These are phyloP conservation scores for Myoxocephalus aenaeus DNA, from an alignment of 2,797 vertebrate species.

Conservation along the genomic window DNA sequence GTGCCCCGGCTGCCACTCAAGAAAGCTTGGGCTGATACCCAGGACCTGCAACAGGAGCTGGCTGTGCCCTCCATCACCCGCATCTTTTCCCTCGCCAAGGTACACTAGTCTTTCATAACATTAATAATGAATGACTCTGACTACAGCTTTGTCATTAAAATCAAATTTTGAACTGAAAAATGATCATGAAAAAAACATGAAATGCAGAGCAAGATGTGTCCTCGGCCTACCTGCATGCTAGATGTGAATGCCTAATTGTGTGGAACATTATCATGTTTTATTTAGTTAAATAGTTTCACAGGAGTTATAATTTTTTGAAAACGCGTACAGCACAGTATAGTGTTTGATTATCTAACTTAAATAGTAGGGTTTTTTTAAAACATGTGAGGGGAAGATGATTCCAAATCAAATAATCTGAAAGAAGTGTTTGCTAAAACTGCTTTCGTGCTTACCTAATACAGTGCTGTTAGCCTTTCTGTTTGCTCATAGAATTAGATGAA, in stretches of 20 bases:
- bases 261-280: constrained; percentile 32
- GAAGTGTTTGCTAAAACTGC: not conserved
- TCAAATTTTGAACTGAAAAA: constrained; percentile 38
- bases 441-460: not conserved
- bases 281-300: constrained; percentile 4
- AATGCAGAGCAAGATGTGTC: constrained; percentile 13
- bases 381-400: not conserved
- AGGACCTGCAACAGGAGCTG: constrained; percentile 88
- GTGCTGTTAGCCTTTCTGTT: not conserved
- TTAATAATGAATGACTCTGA: constrained; percentile 51
- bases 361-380: constrained; percentile 16
- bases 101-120: constrained; percentile 66
- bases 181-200: constrained; percentile 17
- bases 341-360: constrained; percentile 1
- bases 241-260: constrained; percentile 41
- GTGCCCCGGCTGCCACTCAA: constrained; percentile 90
- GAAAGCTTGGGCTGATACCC: constrained; percentile 86
- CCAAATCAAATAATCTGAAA: constrained; percentile 1
- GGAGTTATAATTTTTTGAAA: not conserved
- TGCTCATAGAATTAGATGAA: constrained; percentile 25
- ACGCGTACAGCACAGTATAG: not conserved
- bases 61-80: constrained; percentile 91
- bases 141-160: constrained; percentile 50
- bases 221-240: not conserved
- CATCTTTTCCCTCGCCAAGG: constrained; percentile 93